phyloP scores from a whole-genome alignment of 2,113 vertebrate species.

The Oncorhynchus keta region DNA sequence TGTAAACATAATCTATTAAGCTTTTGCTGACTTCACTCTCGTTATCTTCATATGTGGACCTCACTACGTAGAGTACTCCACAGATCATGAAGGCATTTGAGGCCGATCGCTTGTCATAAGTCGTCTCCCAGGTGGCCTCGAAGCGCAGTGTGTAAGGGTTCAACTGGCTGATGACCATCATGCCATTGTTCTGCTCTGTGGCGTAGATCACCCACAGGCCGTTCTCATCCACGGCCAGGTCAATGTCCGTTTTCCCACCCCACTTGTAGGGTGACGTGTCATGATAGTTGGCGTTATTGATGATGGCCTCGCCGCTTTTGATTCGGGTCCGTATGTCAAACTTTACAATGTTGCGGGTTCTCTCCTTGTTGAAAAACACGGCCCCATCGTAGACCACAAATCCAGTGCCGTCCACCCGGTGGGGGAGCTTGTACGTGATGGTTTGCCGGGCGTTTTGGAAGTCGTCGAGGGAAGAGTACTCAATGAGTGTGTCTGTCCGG shows the following conservation, averaged over 20 bases:
- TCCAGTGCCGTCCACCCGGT: conserved; percentile 96
- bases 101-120: conserved; percentile 94
- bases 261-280: conserved; percentile 98
- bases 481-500: conserved; percentile 95
- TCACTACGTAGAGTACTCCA: conserved; percentile 94
- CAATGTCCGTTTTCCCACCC: conserved; percentile 98
- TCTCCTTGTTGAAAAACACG: conserved; percentile 98
- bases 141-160: conserved; percentile 98
- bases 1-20: conserved; percentile 94
- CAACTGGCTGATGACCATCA: conserved; percentile 97
- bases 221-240: conserved; percentile 96
- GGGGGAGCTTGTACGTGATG: conserved; percentile 95
- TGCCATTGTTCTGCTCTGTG: conserved; percentile 98
- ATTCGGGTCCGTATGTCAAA: conserved; percentile 98
- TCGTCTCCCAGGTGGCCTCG: conserved; percentile 95
- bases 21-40: conserved; percentile 97
- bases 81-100: conserved; percentile 99
- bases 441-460: conserved; percentile 93
- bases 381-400: conserved; percentile 98
- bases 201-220: conserved; percentile 99
- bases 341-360: conserved; percentile 98
- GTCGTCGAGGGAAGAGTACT: conserved; percentile 94
- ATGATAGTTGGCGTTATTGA: conserved; percentile 98
- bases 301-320: conserved; percentile 98
- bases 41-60: conserved; percentile 97